phyloP scores from a whole-genome alignment of 2,113 vertebrate genomes.

The Falco punctatus region DNA sequence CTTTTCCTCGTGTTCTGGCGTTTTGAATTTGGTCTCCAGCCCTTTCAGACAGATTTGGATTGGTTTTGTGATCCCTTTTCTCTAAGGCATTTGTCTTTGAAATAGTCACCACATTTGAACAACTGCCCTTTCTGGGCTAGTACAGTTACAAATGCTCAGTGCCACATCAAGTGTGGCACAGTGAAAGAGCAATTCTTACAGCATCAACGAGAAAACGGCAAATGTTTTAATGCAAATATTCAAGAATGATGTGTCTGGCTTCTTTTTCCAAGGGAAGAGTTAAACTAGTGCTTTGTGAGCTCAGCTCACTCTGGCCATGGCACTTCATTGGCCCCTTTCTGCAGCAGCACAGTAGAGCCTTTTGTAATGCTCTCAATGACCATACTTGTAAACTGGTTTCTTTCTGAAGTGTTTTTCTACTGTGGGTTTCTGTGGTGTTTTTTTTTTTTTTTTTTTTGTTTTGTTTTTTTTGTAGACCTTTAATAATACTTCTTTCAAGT shows the following conservation, averaged over 20 bases:
- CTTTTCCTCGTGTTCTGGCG: background rate
- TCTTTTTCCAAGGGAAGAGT: conserved; percentile 4
- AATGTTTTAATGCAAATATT: background rate
- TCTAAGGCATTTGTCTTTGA: background rate
- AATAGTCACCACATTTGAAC: background rate
- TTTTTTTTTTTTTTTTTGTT: too few species aligned
- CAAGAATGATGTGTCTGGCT: background rate
- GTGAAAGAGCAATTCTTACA: background rate
- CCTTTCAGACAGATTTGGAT: background rate
- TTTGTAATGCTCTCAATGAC: conserved; percentile 28
- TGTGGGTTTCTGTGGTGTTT: background rate
- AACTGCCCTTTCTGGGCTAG: background rate
- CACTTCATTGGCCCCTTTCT: conserved; percentile 19
- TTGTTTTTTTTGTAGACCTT: background rate
- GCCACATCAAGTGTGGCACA: background rate
- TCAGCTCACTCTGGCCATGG: background rate
- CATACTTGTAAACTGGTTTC: conserved; percentile 11
- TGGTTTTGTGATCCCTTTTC: background rate
- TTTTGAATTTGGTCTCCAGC: background rate
- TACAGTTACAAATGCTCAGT: background rate
- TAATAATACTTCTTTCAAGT: background rate
- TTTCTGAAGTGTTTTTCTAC: conserved; percentile 4
- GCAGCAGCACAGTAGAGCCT: background rate
- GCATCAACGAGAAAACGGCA: background rate
- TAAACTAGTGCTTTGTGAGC: conserved; percentile 39